A percentile compares a stretch with the other conserved stretches of the same genome.
Conservation (phyloP, 2,113 vertebrate genomes). For the Cricetomys ansorgei region DNA sequence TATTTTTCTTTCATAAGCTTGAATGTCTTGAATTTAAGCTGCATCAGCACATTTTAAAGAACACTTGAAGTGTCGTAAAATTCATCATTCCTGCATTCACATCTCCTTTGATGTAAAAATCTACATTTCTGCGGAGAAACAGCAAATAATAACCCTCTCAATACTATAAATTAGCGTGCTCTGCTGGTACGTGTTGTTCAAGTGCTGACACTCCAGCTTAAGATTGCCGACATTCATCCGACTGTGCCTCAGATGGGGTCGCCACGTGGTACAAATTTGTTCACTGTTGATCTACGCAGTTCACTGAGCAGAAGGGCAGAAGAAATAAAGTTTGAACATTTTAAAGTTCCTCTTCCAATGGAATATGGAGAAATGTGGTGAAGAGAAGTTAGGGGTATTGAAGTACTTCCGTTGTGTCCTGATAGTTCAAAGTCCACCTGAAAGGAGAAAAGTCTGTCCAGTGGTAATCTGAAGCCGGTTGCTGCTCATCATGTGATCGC, state of each 20-base stretch:
- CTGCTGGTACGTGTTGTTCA: background rate
- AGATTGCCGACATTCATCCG: background rate
- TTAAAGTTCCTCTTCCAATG: background rate
- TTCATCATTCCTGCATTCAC: slow-evolving; percentile 72
- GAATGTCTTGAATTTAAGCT: slow-evolving; percentile 50
- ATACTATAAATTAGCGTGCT: slow-evolving; percentile 61
- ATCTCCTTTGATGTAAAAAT: slow-evolving; percentile 64
- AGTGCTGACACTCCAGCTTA: background rate
- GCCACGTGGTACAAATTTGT: background rate
- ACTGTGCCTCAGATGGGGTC: background rate
- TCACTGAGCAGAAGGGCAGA: background rate
- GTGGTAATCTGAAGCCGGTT: background rate
- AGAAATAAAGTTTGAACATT: slow-evolving; percentile 11
- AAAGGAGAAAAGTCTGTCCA: background rate
- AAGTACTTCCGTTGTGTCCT: background rate
- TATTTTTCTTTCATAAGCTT: slow-evolving; percentile 61
- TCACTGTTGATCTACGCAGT: background rate
- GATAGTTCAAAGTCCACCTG: background rate
- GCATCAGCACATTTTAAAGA: slow-evolving; percentile 35
- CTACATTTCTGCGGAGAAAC: slow-evolving; percentile 58
- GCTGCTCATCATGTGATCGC: background rate
- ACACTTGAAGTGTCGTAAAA: slow-evolving; percentile 48
- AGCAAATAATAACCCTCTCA: slow-evolving; percentile 49
- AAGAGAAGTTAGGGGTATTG: background rate
- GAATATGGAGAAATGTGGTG: background rate